Evolutionary conservation across 2,888 invertebrate species (phyloP).

Genomic region (Perdita meconis): DNA sequence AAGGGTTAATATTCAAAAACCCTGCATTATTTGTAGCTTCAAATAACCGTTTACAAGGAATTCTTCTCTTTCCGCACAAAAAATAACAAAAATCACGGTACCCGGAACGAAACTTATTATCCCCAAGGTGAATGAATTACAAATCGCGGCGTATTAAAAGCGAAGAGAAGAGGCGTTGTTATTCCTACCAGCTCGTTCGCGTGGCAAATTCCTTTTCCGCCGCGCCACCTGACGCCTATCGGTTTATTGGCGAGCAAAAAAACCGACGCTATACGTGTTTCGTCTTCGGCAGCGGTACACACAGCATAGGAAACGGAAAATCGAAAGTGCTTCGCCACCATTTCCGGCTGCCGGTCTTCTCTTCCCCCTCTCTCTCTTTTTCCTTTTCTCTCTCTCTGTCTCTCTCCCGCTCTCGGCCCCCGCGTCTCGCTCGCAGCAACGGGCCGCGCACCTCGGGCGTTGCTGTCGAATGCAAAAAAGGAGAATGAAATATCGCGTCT

Average conservation of each 20-base stretch:
- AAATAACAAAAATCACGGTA: neutral
- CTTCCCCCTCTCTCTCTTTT: slow-evolving; percentile 11
- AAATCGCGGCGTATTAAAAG: slow-evolving; percentile 32
- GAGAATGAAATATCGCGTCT: slow-evolving; percentile 67
- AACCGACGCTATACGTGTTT: slow-evolving; percentile 36
- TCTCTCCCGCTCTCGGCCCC: slow-evolving; percentile 4
- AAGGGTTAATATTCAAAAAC: no score
- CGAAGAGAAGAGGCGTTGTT: slow-evolving; percentile 22
- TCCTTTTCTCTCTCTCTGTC: neutral
- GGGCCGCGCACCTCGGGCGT: slow-evolving; percentile 33
- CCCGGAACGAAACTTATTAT: neutral
- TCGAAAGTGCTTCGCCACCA: slow-evolving; percentile 65
- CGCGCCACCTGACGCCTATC: slow-evolving; percentile 42
- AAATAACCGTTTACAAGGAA: neutral
- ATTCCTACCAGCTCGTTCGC: slow-evolving; percentile 20
- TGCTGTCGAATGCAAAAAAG: slow-evolving; percentile 70
- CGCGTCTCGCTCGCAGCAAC: slow-evolving; percentile 6
- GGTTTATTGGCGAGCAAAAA: slow-evolving; percentile 30
- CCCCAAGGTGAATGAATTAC: neutral
- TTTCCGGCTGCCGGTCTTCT: slow-evolving; percentile 45
- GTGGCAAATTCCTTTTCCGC: slow-evolving; percentile 22
- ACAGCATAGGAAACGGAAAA: slow-evolving; percentile 65
- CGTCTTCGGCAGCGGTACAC: slow-evolving; percentile 41
- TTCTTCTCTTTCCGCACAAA: neutral
- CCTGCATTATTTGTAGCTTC: no score